Conservation (phyloP, 2,797 vertebrate genomes). For the Sparus aurata region DNA sequence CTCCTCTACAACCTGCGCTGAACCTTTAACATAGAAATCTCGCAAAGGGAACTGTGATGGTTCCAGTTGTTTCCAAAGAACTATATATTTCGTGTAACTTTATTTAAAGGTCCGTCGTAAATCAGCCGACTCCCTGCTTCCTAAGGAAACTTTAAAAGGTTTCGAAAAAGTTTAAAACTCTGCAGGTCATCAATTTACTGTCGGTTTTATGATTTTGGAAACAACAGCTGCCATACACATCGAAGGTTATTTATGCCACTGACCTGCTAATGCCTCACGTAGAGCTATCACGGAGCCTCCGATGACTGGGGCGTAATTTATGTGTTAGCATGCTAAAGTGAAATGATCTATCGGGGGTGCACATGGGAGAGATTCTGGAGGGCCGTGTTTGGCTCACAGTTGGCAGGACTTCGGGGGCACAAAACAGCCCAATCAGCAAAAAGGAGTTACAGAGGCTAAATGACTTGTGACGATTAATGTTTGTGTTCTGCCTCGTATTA, state of each 20-base stretch:
- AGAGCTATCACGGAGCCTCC: slow-evolving; percentile 10
- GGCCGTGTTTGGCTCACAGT: background rate
- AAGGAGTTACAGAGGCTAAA: slow-evolving; percentile 21
- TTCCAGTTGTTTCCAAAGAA: background rate
- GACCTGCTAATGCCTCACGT: slow-evolving; percentile 10
- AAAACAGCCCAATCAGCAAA: slow-evolving; percentile 26
- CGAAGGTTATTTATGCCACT: slow-evolving; percentile 20
- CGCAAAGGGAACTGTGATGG: background rate
- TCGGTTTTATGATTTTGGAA: slow-evolving; percentile 16
- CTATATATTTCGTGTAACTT: slow-evolving; percentile 22
- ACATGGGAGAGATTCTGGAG: background rate
- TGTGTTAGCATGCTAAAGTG: slow-evolving; percentile 1
- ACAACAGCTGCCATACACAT: background rate
- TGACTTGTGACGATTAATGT: slow-evolving; percentile 34
- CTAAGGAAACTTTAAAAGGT: background rate
- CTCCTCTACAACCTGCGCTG: too few species aligned
- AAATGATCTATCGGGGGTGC: slow-evolving; percentile 3
- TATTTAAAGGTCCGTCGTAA: background rate
- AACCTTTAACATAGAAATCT: background rate
- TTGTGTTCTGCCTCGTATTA: slow-evolving; percentile 25
- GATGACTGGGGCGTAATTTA: background rate
- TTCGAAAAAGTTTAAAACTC: slow-evolving; percentile 12
- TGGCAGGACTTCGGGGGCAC: slow-evolving; percentile 7
- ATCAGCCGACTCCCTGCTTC: slow-evolving; percentile 8
- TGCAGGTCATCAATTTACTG: background rate